A percentile compares a stretch with the other conserved stretches of the same genome.
These are phyloP conservation scores for Mixornis gularis DNA, from an alignment of 2,113 vertebrate genomes.

Conservation along the genomic window DNA sequence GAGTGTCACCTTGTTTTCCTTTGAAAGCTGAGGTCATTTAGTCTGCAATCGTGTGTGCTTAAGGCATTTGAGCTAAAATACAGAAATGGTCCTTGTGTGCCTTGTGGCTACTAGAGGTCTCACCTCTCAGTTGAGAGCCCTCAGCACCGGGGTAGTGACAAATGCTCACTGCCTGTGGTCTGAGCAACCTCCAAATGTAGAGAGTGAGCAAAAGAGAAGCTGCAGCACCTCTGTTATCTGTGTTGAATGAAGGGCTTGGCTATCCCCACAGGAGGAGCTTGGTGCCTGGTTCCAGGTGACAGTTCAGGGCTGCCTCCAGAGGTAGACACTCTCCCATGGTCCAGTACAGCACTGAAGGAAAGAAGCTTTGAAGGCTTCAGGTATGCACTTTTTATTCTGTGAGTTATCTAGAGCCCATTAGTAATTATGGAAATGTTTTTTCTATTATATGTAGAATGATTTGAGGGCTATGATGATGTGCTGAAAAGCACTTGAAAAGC, in stretches of 20 bases:
- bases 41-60: not conserved
- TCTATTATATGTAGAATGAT: not conserved
- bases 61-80: not conserved
- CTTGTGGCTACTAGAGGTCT: not conserved
- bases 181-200: not conserved
- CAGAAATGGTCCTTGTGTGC: not conserved
- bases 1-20: not conserved
- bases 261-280: not conserved
- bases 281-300: not conserved
- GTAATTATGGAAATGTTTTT: not conserved
- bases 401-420: not conserved
- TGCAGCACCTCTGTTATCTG: not conserved
- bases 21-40: not conserved
- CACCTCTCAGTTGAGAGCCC: not conserved
- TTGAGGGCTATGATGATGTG: not conserved
- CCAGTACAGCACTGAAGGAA: not conserved
- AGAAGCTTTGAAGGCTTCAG: not conserved
- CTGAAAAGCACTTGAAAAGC: not conserved
- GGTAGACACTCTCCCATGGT: rapidly evolving
- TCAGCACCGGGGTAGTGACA: not conserved
- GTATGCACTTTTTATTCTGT: not conserved
- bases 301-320: not conserved
- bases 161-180: not conserved
- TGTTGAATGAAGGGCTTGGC: not conserved
- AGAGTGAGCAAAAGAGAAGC: rapidly evolving